Evolutionary conservation across 2,797 vertebrate genomes (phyloP).

Genomic region (Chanos chanos): DNA sequence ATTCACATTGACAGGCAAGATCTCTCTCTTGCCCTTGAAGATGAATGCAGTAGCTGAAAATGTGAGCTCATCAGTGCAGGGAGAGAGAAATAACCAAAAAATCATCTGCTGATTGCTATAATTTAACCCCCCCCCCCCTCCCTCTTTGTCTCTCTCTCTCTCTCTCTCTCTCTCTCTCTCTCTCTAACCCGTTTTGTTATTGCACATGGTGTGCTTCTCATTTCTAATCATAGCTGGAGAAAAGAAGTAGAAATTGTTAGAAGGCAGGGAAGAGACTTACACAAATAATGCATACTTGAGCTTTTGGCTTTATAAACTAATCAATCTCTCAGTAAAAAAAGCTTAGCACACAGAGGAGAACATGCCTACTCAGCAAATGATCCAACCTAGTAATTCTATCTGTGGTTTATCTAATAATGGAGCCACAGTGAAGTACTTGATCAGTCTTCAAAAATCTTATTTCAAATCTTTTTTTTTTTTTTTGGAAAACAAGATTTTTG

Average conservation of each 20-base stretch:
- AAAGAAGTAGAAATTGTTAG: not conserved
- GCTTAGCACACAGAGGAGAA: conserved; percentile 20
- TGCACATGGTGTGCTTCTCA: not conserved
- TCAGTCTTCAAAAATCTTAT: not conserved
- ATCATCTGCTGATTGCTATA: too few species aligned
- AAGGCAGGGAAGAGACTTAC: not conserved
- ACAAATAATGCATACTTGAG: conserved; percentile 15
- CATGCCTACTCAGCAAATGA: conserved; percentile 28
- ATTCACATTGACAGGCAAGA: too few species aligned
- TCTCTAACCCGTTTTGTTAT: not conserved
- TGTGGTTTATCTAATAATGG: conserved; percentile 18
- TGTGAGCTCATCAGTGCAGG: too few species aligned
- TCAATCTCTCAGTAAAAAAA: conserved; percentile 21
- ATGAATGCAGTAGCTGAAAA: too few species aligned
- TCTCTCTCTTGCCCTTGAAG: too few species aligned
- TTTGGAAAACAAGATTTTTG: not conserved
- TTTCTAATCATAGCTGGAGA: not conserved
- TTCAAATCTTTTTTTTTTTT: too few species aligned
- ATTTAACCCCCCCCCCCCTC: not conserved
- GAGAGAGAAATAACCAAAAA: too few species aligned
- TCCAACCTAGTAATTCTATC: conserved; percentile 15
- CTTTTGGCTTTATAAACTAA: conserved; percentile 19
- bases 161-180: not conserved
- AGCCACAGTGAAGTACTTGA: not conserved
- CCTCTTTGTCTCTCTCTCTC: not conserved